phyloP scores from a whole-genome alignment of 2,888 invertebrate genomes.

The Colostygia pectinataria region DNA sequence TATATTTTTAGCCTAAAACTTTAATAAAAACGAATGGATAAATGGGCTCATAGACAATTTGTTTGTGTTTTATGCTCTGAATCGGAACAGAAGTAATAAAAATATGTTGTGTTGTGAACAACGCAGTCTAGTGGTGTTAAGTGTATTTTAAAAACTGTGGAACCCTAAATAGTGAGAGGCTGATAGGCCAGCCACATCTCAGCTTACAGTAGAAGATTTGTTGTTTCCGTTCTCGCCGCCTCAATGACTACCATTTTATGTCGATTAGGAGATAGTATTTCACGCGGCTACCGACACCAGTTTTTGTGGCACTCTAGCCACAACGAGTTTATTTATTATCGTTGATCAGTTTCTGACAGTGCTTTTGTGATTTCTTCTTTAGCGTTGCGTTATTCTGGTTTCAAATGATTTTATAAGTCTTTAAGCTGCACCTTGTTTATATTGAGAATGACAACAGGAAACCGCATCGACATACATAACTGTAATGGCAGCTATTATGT shows the following conservation, averaged over 20 bases:
- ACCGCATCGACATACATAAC: slow-evolving; percentile 60
- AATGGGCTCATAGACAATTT: no score
- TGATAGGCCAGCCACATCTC: slow-evolving; percentile 60
- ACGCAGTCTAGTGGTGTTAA: no score
- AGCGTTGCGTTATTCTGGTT: slow-evolving; percentile 42
- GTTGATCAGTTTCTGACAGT: slow-evolving; percentile 60
- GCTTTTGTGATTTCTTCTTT: slow-evolving; percentile 50
- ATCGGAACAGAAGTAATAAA: no score
- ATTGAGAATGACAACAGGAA: slow-evolving; percentile 63
- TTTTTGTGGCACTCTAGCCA: slow-evolving; percentile 77
- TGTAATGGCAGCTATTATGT: slow-evolving; percentile 70
- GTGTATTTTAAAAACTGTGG: no score
- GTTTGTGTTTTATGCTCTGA: no score
- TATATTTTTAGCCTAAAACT: no score
- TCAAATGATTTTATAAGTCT: slow-evolving; percentile 32
- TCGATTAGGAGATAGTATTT: slow-evolving; percentile 81
- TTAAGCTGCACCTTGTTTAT: slow-evolving; percentile 43
- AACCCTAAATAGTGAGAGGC: slow-evolving; percentile 58
- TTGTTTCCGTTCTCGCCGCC: slow-evolving; percentile 79
- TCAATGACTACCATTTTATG: slow-evolving; percentile 81
- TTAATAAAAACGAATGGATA: no score
- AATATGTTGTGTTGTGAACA: no score
- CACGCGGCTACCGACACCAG: slow-evolving; percentile 79
- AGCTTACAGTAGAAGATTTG: slow-evolving; percentile 74
- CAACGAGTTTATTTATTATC: slow-evolving; percentile 78